Evolutionary conservation across 2,888 invertebrate genomes (phyloP), one percentile per base, ranked within the genome.

Genomic region (Pachliopta kotzebuea): DNA sequence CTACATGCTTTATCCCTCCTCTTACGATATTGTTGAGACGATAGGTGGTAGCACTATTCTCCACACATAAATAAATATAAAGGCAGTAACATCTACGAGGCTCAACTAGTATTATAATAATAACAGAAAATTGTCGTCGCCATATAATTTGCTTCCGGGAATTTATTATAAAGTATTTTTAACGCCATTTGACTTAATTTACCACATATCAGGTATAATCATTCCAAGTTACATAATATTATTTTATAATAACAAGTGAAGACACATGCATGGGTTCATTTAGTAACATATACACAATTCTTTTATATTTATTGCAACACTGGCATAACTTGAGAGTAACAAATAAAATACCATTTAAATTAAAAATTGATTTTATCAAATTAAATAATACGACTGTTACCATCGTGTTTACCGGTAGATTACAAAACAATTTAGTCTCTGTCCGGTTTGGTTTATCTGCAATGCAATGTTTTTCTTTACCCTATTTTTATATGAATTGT

Each of bases 101-200:
- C 11, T 14, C 14, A 37, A 37, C 37, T 14, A 37, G 14, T 45
- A n/a, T n/a, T n/a, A 45, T 4, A n/a, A 18, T 76, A 76, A 79
- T 76, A 81, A 85, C 86, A 86, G 87, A 87, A 87, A 81, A 84
- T 81, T 76, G 77, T 82, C 80, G 86, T 86, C 86, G 86, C 21
- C 53, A 7, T n/a, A 42, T 21, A 26, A 57, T 67, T 60, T 62
- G 58, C 45, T 37, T 56, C 49, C 58, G 63, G 55, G 29, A 50
- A 60, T 50, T 53, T 63, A 58, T 23, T 42, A 18, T 56, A 42
- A 62, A 50, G 29, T 31, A 55, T 17, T 49, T 52, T 52, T 52
- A 20, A 45, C 1, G 45, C 11, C 18, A n/a, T 7, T 0, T 45
- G 45, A 1, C 8, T 45, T 18, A 14, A n/a, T 45, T 45, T 4